phyloP scores from a whole-genome alignment of 2,113 vertebrate species.

The Conger conger region DNA sequence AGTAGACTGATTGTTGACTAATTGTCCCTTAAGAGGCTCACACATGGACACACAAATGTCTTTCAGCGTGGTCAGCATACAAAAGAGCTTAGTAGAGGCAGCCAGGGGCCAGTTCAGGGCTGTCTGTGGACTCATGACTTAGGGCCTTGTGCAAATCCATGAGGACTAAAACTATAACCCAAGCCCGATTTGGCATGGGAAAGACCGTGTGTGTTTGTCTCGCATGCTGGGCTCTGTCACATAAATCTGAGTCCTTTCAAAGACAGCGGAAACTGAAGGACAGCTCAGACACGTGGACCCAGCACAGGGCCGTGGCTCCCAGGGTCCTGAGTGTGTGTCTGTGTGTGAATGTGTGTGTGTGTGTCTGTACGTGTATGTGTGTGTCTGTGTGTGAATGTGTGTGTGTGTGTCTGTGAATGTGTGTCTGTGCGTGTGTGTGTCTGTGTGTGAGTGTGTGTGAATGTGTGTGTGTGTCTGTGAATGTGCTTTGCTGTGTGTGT shows the following conservation, averaged over 20 bases:
- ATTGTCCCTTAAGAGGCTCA: slow-evolving; percentile 16
- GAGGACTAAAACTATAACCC: slow-evolving; percentile 24
- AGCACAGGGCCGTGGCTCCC: slow-evolving; percentile 46
- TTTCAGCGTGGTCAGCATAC: not conserved
- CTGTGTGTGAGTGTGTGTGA: slow-evolving; percentile 15
- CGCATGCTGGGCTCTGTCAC: slow-evolving; percentile 39
- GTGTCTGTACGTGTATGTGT: slow-evolving; percentile 24
- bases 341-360: slow-evolving; percentile 8
- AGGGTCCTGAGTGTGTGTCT: slow-evolving; percentile 33
- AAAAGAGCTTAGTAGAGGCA: slow-evolving; percentile 9
- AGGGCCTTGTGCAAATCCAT: slow-evolving; percentile 22
- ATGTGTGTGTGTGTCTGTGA: slow-evolving; percentile 17
- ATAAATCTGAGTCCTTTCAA: slow-evolving; percentile 57
- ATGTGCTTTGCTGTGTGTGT: slow-evolving; percentile 17
- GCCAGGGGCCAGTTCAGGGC: slow-evolving; percentile 26
- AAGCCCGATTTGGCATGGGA: slow-evolving; percentile 34
- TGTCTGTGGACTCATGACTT: not conserved
- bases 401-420: not conserved
- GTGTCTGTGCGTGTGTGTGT: slow-evolving; percentile 26
- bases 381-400: slow-evolving; percentile 17
- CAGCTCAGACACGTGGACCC: slow-evolving; percentile 57
- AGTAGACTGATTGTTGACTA: not conserved
- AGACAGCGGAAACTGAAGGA: slow-evolving; percentile 55
- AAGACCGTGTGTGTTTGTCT: slow-evolving; percentile 19
- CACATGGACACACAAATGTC: slow-evolving; percentile 1